Conservation (phyloP, 2,113 vertebrate genomes). For the Heterocephalus glaber region DNA sequence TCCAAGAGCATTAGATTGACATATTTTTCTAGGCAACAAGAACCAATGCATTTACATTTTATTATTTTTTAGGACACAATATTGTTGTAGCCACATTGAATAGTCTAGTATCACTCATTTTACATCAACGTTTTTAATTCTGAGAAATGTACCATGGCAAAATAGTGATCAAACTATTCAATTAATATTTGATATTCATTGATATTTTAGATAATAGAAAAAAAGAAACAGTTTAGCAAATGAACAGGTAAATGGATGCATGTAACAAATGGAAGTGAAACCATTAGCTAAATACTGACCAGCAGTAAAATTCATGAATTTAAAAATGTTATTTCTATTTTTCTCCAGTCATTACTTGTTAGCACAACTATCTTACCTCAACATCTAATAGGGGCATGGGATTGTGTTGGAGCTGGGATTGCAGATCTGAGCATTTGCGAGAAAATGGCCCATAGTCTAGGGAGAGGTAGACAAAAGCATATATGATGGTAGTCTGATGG, state of each 20-base stretch:
- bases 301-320: neutral
- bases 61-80: neutral
- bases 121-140: neutral
- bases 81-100: neutral
- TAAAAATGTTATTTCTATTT: neutral
- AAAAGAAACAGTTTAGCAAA: neutral
- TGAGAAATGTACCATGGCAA: neutral
- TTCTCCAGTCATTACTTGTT: neutral
- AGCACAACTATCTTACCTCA: neutral
- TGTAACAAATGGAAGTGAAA: neutral
- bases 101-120: neutral
- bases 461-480: neutral
- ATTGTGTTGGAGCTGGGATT: neutral
- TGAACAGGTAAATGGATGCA: neutral
- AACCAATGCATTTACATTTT: neutral
- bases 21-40: neutral
- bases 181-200: neutral
- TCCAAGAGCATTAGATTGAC: neutral
- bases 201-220: neutral
- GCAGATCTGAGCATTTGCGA: neutral
- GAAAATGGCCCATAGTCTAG: neutral
- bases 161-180: neutral
- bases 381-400: neutral
- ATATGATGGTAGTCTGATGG: neutral
- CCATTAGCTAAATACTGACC: neutral